Percentiles rank a stretch among this genome's conserved stretches.
Conservation (phyloP, 2,888 invertebrate species). For the Dryocosmus kuriphilus region DNA sequence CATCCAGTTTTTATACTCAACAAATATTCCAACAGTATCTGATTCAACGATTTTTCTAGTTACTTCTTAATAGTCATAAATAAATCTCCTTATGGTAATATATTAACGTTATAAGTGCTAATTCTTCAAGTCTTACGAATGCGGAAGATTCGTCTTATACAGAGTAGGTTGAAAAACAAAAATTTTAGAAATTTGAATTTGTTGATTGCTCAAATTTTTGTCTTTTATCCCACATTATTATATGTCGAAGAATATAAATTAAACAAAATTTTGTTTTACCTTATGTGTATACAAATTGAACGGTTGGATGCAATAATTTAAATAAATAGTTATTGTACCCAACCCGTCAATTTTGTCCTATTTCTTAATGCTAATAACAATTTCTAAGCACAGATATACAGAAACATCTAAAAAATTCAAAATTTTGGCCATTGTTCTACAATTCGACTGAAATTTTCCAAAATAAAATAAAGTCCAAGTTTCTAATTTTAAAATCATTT, state of each 20-base stretch:
- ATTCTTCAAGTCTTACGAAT: background rate
- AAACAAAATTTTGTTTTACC: too few species aligned
- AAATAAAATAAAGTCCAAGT: too few species aligned
- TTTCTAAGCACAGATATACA: background rate
- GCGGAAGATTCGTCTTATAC: background rate
- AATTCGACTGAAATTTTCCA: too few species aligned
- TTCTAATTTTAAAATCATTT: too few species aligned
- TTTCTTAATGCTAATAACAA: background rate
- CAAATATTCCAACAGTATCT: background rate
- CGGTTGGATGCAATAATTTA: too few species aligned
- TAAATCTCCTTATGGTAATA: background rate
- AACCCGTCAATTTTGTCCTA: background rate
- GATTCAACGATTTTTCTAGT: background rate
- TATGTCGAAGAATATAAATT: background rate
- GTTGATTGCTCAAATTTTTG: background rate
- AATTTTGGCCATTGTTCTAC: too few species aligned
- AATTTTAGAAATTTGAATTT: background rate
- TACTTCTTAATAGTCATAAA: background rate
- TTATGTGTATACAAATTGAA: too few species aligned
- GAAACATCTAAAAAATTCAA: background rate
- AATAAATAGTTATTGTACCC: too few species aligned
- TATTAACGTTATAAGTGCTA: background rate
- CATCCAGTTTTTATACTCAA: background rate
- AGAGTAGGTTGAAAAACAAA: background rate
- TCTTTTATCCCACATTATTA: background rate